A percentile compares a stretch with the other conserved stretches of the same genome.
phyloP scores from a whole-genome alignment of 2,797 vertebrate species.

The Crenuchus spilurus region DNA sequence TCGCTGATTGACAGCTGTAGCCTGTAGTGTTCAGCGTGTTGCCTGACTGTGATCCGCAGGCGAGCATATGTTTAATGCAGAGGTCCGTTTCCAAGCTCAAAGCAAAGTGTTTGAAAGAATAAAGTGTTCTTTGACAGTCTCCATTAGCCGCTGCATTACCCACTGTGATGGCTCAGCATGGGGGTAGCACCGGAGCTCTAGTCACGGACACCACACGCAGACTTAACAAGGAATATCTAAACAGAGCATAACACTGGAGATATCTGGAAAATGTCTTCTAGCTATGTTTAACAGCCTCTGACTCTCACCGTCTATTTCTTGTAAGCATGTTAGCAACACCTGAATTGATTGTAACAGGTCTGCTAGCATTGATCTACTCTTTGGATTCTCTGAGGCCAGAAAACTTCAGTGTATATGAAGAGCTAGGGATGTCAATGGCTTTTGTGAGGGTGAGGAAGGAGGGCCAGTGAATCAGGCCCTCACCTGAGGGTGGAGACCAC shows the following conservation, averaged over 20 bases:
- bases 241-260: constrained; percentile 2
- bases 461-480: too few relatives aligned
- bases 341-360: not conserved
- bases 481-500: too few relatives aligned
- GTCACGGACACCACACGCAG: constrained; percentile 18
- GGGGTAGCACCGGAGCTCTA: not conserved
- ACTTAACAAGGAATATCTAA: constrained; percentile 6
- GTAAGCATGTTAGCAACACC: not conserved
- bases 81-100: constrained; percentile 18
- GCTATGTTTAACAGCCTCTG: not conserved
- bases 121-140: constrained; percentile 12
- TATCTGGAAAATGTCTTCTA: not conserved
- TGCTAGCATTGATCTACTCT: not conserved
- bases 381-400: not conserved
- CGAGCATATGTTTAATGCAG: constrained; percentile 11
- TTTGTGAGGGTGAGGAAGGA: too few relatives aligned
- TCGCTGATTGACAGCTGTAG: constrained; percentile 17
- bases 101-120: constrained; percentile 22
- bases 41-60: not conserved
- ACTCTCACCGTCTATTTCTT: not conserved
- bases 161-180: constrained; percentile 34
- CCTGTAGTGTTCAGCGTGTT: not conserved
- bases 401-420: too few relatives aligned
- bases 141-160: constrained; percentile 10
- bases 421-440: too few relatives aligned